These are phyloP conservation scores for Tetrax tetrax DNA, from an alignment of 2,113 vertebrate genomes.

Conservation along the genomic window DNA sequence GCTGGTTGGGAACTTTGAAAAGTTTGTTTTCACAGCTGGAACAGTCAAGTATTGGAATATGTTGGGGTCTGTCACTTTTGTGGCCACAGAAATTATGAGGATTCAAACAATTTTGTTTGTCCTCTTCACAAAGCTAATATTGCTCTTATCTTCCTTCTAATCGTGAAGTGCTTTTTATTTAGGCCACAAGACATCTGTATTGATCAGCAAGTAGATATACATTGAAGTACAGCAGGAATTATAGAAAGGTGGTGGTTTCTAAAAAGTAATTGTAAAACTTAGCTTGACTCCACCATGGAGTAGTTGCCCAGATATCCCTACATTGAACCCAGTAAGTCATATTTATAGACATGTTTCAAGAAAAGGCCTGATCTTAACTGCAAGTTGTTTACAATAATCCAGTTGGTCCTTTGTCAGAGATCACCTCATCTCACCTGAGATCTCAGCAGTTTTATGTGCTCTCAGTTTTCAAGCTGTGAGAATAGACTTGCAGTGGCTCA, in stretches of 20 bases:
- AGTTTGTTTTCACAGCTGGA: constrained; percentile 73
- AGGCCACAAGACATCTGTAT: not conserved
- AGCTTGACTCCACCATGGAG: not conserved
- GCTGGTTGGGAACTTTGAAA: constrained; percentile 68
- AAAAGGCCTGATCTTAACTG: not conserved
- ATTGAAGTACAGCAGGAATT: not conserved
- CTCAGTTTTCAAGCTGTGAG: constrained; percentile 7
- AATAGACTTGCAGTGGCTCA: not conserved
- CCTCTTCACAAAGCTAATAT: not conserved
- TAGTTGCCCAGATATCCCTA: not conserved
- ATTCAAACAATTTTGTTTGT: not conserved
- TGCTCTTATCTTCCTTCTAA: not conserved
- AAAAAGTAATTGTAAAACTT: not conserved
- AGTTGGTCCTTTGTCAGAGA: constrained; percentile 28
- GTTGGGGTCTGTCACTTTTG: constrained; percentile 32
- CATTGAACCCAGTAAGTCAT: rapidly evolving
- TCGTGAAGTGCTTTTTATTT: not conserved
- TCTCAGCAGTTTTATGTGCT: not conserved
- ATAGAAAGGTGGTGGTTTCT: not conserved
- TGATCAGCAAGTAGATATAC: not conserved
- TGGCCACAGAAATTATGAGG: constrained; percentile 15
- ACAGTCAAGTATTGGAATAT: constrained; percentile 51
- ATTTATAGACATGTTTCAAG: not conserved
- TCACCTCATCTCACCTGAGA: constrained; percentile 44
- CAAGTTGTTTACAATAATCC: constrained; percentile 56